Evolutionary conservation across 2,888 invertebrate genomes (phyloP).

Genomic region (Actias luna): DNA sequence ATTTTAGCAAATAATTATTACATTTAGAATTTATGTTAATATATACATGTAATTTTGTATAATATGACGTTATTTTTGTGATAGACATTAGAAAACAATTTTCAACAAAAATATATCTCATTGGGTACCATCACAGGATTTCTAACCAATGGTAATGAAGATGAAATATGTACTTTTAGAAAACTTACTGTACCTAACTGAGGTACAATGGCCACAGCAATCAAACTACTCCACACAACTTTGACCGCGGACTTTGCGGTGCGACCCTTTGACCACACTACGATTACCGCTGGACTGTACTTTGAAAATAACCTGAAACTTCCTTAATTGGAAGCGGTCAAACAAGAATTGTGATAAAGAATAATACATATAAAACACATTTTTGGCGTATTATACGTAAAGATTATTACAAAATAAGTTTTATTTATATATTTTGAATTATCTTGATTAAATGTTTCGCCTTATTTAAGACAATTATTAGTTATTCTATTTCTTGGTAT

Average conservation of each 20-base stretch:
- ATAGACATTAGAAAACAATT: neutral
- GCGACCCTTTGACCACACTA: constrained; percentile 43
- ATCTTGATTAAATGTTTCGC: too few relatives aligned
- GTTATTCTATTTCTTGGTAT: too few relatives aligned
- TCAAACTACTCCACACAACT: constrained; percentile 47
- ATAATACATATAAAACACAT: neutral
- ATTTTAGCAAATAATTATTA: too few relatives aligned
- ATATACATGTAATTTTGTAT: neutral
- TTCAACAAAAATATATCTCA: neutral
- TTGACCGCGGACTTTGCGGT: constrained; percentile 43
- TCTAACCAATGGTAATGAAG: neutral
- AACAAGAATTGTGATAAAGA: neutral
- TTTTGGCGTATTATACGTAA: neutral
- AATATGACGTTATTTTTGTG: neutral
- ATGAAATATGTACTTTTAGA: neutral
- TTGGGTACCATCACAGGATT: neutral
- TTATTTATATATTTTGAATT: neutral
- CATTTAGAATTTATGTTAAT: too few relatives aligned
- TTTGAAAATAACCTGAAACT: constrained; percentile 28
- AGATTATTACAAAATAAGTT: neutral
- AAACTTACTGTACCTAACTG: neutral
- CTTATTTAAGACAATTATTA: too few relatives aligned
- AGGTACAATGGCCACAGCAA: constrained; percentile 35
- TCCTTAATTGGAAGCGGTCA: constrained; percentile 26
- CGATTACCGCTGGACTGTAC: constrained; percentile 52